A percentile compares a stretch with the other conserved stretches of the same genome.
Evolutionary conservation across 2,113 vertebrate species (phyloP).

Genomic region (Nyctereutes procyonoides): DNA sequence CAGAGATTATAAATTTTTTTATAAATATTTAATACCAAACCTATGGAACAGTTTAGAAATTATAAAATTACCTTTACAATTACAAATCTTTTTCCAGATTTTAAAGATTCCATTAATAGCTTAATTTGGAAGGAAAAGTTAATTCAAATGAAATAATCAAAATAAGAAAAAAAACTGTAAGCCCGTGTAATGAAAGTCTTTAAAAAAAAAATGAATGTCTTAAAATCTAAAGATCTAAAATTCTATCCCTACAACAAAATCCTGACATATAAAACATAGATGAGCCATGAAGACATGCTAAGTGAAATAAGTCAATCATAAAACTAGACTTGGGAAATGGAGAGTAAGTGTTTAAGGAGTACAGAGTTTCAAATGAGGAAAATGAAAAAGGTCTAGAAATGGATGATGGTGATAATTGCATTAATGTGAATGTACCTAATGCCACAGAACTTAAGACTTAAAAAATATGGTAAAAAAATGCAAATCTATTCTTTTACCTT

Average conservation of each 20-base stretch:
- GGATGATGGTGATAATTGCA: background rate
- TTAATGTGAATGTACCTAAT: background rate
- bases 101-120: conserved; percentile 2
- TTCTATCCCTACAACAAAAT: conserved; percentile 5
- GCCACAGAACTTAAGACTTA: background rate
- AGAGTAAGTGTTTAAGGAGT: background rate
- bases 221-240: conserved; percentile 38
- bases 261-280: background rate
- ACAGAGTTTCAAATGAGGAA: background rate
- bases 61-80: conserved; percentile 19
- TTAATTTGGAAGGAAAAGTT: conserved; percentile 36
- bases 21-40: background rate
- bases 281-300: background rate
- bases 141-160: conserved; percentile 37
- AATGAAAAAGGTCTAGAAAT: background rate
- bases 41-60: background rate
- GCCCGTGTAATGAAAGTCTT: background rate
- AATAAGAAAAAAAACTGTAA: conserved; percentile 20
- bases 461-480: too few relatives aligned
- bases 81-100: background rate
- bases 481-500: conserved; percentile 81
- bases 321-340: background rate
- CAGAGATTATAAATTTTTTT: background rate
- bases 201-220: background rate
- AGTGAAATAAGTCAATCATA: conserved; percentile 2